These are phyloP conservation scores for Brenthis ino DNA, from an alignment of 2,888 invertebrate genomes.

Conservation along the genomic window DNA sequence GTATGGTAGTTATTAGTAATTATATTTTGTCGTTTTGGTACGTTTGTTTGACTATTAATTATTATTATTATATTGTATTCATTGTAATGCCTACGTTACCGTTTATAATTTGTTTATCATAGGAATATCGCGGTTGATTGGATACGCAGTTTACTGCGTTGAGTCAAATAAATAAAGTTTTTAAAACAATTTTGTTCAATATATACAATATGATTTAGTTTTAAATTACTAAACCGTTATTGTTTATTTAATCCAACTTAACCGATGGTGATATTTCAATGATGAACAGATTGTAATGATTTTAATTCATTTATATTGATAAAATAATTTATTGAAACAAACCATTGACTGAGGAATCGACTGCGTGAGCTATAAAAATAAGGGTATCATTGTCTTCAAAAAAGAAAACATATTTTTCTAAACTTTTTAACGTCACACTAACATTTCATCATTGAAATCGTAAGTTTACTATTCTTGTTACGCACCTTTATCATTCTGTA, in stretches of 20 bases:
- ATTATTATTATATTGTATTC: slow-evolving; percentile 9
- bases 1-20: slow-evolving; percentile 23
- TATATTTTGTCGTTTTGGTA: slow-evolving; percentile 22
- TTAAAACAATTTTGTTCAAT: too few relatives aligned
- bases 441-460: slow-evolving; percentile 61
- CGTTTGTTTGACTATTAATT: slow-evolving; percentile 16
- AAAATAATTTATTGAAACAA: slow-evolving; percentile 29
- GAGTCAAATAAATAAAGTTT: too few relatives aligned
- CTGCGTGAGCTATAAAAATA: slow-evolving; percentile 69
- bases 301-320: slow-evolving; percentile 13
- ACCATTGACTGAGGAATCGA: slow-evolving; percentile 74
- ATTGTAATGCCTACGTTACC: slow-evolving; percentile 14
- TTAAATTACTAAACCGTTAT: too few relatives aligned
- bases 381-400: slow-evolving; percentile 70
- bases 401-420: slow-evolving; percentile 78
- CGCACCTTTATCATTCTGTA: slow-evolving; percentile 52
- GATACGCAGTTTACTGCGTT: background rate
- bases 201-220: too few relatives aligned
- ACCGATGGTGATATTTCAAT: background rate
- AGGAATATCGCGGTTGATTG: background rate
- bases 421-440: slow-evolving; percentile 76
- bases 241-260: too few relatives aligned
- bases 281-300: slow-evolving; percentile 11
- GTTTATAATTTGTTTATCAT: slow-evolving; percentile 13
- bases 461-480: slow-evolving; percentile 70